Evolutionary conservation across 2,888 invertebrate species (phyloP), one percentile per base, ranked within the genome.

Genomic region (Epsilonema sp.): DNA sequence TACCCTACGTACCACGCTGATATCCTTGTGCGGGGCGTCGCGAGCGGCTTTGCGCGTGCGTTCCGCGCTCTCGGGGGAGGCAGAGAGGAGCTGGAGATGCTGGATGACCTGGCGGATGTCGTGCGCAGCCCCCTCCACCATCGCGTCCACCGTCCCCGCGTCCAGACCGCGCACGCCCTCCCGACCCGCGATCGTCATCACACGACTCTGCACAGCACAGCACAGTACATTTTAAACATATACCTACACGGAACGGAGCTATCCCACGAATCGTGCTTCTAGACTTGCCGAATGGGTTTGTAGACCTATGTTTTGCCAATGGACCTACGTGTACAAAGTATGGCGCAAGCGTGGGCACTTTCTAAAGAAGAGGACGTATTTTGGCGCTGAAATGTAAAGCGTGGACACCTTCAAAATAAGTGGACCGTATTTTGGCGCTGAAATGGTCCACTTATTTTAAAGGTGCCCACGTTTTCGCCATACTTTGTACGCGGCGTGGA

Each of bases 51-150:
- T 54, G 53, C 73, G 70, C 25, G 76, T 76, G 1, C 68, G 62
- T 13, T 73, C 69, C 23, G 75, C 53, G 1, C 66, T 63, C 43
- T 73, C 73, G 1, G 74, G 69, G 46, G 70, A 71, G 0, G 77
- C 76, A 11, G 78, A 76, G 72, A 82, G 78, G 71, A 97, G 70
- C 0, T 84, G 79, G 48, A 97, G 71, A 62, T 87, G 89, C 42
- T 94, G 75, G 26, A 71, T 64, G 1, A 85, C 79, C 71, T 94
- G 90, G 1, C 97, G 73, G 52, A 99, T 77, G 66, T 99, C 97
- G 60, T 85, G 82, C 60, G 86, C 84, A 13, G 89, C 80, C 1
- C 83, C 79, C 11, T 74, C 69, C 49, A 94, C 86, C 45, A 97
- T 75, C 65, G 83, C 80, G 45, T 78, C 75, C 20, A 92, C 61